Evolutionary conservation across 2,797 vertebrate species (phyloP).

Genomic region (Morus bassanus): DNA sequence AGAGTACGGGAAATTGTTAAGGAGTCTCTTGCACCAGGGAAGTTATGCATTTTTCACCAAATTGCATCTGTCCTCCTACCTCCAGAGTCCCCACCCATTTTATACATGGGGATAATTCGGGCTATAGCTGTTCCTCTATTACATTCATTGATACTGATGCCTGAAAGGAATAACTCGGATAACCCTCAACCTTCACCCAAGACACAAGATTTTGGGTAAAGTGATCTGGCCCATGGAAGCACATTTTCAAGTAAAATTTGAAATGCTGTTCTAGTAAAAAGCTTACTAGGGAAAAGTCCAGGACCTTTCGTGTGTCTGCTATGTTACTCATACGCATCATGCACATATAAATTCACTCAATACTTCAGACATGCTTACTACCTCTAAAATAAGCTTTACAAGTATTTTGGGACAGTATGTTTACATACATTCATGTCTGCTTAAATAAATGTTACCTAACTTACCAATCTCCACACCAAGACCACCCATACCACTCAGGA

Average conservation of each 20-base stretch:
- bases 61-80: not conserved
- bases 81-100: not conserved
- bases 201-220: not conserved
- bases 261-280: not conserved
- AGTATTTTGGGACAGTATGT: not conserved
- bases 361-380: not conserved
- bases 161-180: not conserved
- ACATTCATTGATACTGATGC: not conserved
- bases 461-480: slow-evolving; percentile 95
- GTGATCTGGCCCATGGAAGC: not conserved
- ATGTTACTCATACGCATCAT: fast-evolving
- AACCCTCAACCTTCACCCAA: not conserved
- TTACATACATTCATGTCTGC: not conserved
- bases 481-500: slow-evolving; percentile 93
- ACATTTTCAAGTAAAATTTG: not conserved
- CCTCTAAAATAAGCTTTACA: not conserved
- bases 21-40: not conserved
- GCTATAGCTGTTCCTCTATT: not conserved
- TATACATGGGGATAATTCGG: not conserved
- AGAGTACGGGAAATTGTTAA: not conserved
- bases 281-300: not conserved
- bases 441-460: slow-evolving; percentile 10
- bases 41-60: not conserved
- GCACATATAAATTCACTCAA: not conserved
- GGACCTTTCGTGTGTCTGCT: not conserved